phyloP scores from a whole-genome alignment of 2,888 invertebrate genomes.

The Drosophila maculinotata region DNA sequence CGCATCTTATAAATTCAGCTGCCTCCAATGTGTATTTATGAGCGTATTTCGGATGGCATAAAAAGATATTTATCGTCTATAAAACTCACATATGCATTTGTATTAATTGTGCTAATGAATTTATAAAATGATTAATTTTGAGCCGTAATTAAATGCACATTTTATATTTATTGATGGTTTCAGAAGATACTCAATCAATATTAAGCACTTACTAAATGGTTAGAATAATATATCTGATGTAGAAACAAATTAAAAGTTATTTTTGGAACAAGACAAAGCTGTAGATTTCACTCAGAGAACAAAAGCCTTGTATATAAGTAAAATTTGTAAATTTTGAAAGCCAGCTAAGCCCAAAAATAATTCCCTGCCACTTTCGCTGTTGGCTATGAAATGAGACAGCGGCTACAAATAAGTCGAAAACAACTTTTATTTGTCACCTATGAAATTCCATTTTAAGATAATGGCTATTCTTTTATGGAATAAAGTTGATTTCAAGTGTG shows the following conservation, averaged over 20 bases:
- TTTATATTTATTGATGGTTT: background rate
- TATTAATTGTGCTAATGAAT: conserved; percentile 16
- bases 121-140: background rate
- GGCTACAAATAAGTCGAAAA: conserved; percentile 12
- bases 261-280: background rate
- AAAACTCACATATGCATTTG: background rate
- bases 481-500: background rate
- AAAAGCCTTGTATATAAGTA: too few relatives aligned
- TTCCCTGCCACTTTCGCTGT: conserved; percentile 35
- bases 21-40: background rate
- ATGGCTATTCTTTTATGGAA: conserved; percentile 27
- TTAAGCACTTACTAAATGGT: background rate
- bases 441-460: conserved; percentile 31
- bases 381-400: conserved; percentile 1
- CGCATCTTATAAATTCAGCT: conserved; percentile 11
- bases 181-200: too few relatives aligned
- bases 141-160: background rate
- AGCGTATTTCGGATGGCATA: background rate
- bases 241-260: too few relatives aligned
- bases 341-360: background rate
- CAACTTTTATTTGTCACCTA: conserved; percentile 13
- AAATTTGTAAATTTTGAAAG: background rate
- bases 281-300: too few relatives aligned
- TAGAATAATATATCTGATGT: background rate
- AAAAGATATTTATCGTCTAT: background rate